Percentiles rank a stretch among this genome's conserved stretches.
Evolutionary conservation across 2,888 invertebrate genomes (phyloP).

Genomic region (Hyppa rectilinea): DNA sequence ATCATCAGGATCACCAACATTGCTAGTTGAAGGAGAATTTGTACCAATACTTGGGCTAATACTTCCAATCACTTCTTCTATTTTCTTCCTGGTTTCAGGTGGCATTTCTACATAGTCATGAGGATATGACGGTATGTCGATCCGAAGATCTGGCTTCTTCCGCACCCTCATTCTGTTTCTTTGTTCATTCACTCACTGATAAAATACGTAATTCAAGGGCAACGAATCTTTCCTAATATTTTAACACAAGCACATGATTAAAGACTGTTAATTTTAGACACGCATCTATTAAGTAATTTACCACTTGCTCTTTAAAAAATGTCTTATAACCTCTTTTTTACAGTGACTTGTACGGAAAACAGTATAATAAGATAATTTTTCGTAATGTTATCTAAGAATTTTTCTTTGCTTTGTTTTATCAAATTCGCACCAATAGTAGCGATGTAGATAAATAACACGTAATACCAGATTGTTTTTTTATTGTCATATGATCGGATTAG

Average conservation of each 20-base stretch:
- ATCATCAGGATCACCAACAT: conserved; percentile 26
- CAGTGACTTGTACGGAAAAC: conserved; percentile 51
- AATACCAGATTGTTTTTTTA: conserved; percentile 65
- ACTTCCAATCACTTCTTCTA: conserved; percentile 69
- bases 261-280: conserved; percentile 44
- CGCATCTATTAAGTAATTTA: conserved; percentile 16
- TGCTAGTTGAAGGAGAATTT: conserved; percentile 23
- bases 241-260: conserved; percentile 34
- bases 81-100: conserved; percentile 73
- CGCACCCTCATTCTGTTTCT: conserved; percentile 76
- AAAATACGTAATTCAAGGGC: conserved; percentile 24
- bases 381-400: conserved; percentile 70
- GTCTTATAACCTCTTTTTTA: conserved; percentile 34
- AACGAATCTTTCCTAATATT: conserved; percentile 26
- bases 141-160: conserved; percentile 83
- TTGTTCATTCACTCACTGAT: conserved; percentile 38
- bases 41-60: conserved; percentile 50
- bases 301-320: conserved; percentile 31
- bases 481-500: conserved; percentile 56
- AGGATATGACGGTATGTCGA: conserved; percentile 82
- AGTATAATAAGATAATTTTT: conserved; percentile 58
- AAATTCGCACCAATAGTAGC: conserved; percentile 74
- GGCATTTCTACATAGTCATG: conserved; percentile 87
- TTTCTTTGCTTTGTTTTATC: conserved; percentile 79
- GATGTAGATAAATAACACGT: conserved; percentile 68